A percentile compares a stretch with the other conserved stretches of the same genome.
phyloP scores from a whole-genome alignment of 2,888 invertebrate genomes.

The Mythimna pallens region DNA sequence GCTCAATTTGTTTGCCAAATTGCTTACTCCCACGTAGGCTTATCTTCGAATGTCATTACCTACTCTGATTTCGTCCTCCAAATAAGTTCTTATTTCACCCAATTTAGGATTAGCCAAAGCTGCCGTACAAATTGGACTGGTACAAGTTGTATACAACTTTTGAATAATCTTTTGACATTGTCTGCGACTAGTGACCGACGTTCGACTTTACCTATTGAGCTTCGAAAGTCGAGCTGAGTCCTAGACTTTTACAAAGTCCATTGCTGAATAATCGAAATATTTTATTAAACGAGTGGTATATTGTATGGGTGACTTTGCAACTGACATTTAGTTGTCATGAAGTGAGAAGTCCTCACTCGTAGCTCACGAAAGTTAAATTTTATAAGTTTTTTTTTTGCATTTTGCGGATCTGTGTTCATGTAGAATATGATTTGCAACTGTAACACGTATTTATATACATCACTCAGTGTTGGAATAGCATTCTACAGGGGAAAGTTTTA shows the following conservation, averaged over 20 bases:
- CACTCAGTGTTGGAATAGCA: no score
- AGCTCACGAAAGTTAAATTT: no score
- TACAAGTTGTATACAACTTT: constrained; percentile 1
- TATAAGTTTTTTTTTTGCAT: no score
- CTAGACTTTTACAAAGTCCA: constrained; percentile 19
- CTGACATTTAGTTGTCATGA: neutral
- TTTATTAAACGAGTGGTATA: neutral
- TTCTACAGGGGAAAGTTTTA: no score
- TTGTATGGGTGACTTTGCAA: neutral
- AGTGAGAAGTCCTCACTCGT: no score
- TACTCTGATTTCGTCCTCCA: constrained; percentile 2
- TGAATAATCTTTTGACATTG: constrained; percentile 38
- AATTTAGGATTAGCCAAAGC: constrained; percentile 10
- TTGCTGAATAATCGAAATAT: constrained; percentile 8
- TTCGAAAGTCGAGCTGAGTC: constrained; percentile 8
- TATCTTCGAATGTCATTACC: neutral
- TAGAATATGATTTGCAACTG: no score
- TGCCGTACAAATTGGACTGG: neutral
- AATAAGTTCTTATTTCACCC: constrained; percentile 11
- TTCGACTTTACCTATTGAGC: constrained; percentile 31
- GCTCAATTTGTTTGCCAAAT: constrained; percentile 5
- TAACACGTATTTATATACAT: no score
- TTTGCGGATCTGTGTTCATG: no score
- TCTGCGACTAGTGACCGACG: constrained; percentile 22
- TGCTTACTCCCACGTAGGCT: neutral